Evolutionary conservation across 2,888 invertebrate species (phyloP).

Genomic region (Pegoplata infirma): DNA sequence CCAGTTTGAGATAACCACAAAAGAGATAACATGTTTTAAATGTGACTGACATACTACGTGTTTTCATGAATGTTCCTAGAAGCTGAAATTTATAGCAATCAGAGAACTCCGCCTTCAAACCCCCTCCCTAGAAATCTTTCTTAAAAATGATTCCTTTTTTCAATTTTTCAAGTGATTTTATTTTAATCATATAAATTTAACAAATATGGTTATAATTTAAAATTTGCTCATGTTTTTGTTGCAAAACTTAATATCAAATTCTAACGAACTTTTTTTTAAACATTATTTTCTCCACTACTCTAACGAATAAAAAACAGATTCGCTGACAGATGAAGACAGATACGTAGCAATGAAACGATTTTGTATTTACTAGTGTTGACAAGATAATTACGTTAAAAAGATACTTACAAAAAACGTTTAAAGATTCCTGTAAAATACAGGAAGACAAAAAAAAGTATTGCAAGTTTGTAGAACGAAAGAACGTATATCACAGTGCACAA

Average conservation of each 20-base stretch:
- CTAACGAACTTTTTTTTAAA: conserved; percentile 37
- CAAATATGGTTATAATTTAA: too few relatives aligned
- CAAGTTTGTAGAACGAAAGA: conserved; percentile 30
- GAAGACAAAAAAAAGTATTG: background rate
- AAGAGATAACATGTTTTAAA: too few relatives aligned
- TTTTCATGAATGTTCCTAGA: too few relatives aligned
- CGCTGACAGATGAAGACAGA: conserved; percentile 52
- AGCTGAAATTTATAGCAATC: too few relatives aligned
- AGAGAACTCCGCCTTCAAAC: too few relatives aligned
- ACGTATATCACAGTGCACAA: conserved; percentile 13
- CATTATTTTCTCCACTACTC: conserved; percentile 23
- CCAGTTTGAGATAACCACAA: too few relatives aligned
- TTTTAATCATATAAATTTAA: too few relatives aligned
- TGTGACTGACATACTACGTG: too few relatives aligned
- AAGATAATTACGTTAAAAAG: conserved; percentile 62
- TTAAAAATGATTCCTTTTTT: too few relatives aligned
- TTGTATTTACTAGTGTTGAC: conserved; percentile 62
- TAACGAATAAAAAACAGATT: conserved; percentile 18
- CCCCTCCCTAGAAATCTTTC: too few relatives aligned
- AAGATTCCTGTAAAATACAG: background rate
- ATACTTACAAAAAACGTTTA: conserved; percentile 53
- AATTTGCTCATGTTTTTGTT: background rate
- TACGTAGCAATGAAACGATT: conserved; percentile 52
- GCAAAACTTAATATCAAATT: conserved; percentile 1
- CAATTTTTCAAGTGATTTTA: too few relatives aligned